phyloP scores from a whole-genome alignment of 2,797 vertebrate genomes.

The Botia kubotai region DNA sequence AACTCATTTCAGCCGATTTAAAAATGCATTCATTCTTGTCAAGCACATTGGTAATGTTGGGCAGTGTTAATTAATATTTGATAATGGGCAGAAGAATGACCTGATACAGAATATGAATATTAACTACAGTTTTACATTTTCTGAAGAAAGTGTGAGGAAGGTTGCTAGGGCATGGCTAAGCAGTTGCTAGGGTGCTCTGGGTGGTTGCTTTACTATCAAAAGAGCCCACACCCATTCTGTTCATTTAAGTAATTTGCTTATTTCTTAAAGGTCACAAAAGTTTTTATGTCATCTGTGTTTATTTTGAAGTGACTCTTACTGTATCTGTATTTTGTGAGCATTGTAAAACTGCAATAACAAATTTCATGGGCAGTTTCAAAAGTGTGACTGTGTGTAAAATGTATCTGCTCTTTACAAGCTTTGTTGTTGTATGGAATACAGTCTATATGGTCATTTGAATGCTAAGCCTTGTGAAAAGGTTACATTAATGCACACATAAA shows the following conservation, averaged over 20 bases:
- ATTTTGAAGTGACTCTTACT: not conserved
- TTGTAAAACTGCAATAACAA: not conserved
- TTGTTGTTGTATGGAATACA: not conserved
- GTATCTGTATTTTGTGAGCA: not conserved
- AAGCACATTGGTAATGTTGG: not conserved
- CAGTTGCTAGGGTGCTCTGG: not conserved
- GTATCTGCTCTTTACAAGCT: not conserved
- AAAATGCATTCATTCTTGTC: conserved; percentile 10
- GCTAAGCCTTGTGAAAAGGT: not conserved
- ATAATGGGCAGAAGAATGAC: conserved; percentile 61
- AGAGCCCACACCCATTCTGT: not conserved
- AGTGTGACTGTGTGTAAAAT: not conserved
- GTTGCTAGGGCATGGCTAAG: not conserved
- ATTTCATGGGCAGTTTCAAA: not conserved
- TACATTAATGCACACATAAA: not conserved
- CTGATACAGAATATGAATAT: not conserved
- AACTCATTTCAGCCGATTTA: conserved; percentile 3
- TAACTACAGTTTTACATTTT: not conserved
- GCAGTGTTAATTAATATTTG: conserved; percentile 60
- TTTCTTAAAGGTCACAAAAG: not conserved
- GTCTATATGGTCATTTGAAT: not conserved
- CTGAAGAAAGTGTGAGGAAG: not conserved
- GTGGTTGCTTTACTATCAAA: not conserved
- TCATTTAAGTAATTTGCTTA: not conserved
- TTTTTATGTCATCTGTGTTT: not conserved